Percentiles rank a stretch among this genome's conserved stretches.
Evolutionary conservation across 2,797 vertebrate species (phyloP).

Genomic region (Dendrocincla tyrannina): DNA sequence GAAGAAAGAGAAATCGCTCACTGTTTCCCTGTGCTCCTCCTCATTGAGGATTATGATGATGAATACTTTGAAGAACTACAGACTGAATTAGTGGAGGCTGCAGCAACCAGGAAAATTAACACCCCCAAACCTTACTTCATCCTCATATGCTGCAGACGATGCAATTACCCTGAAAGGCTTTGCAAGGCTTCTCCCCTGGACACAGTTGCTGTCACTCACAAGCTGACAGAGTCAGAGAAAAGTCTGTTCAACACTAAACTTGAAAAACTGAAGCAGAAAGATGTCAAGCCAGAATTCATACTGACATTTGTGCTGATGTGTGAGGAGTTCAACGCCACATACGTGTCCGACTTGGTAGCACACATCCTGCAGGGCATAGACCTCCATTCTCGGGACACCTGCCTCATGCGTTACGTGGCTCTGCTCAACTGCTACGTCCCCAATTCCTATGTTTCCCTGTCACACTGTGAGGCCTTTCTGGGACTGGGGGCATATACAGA

Average conservation of each 20-base stretch:
- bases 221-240: constrained; percentile 79
- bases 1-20: constrained; percentile 78
- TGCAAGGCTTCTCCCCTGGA: constrained; percentile 76
- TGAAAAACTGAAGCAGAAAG: constrained; percentile 48
- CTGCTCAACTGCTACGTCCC: constrained; percentile 84
- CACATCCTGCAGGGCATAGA: constrained; percentile 80
- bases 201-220: constrained; percentile 84
- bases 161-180: constrained; percentile 76
- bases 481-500: constrained; percentile 53
- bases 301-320: constrained; percentile 87
- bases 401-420: constrained; percentile 80
- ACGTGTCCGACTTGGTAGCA: constrained; percentile 75
- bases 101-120: constrained; percentile 69
- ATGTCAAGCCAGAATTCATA: constrained; percentile 74
- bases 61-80: constrained; percentile 81
- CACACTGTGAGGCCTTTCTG: constrained; percentile 85
- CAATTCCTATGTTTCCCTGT: constrained; percentile 82
- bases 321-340: constrained; percentile 74
- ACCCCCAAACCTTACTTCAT: constrained; percentile 77
- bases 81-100: constrained; percentile 72
- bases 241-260: constrained; percentile 75
- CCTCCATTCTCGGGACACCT: constrained; percentile 65
- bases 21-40: constrained; percentile 80
- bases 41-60: constrained; percentile 82
- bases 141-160: constrained; percentile 81